Evolutionary conservation across 1,140 invertebrate species (phyloP).

Genomic region (Mizuhopecten yessoensis): DNA sequence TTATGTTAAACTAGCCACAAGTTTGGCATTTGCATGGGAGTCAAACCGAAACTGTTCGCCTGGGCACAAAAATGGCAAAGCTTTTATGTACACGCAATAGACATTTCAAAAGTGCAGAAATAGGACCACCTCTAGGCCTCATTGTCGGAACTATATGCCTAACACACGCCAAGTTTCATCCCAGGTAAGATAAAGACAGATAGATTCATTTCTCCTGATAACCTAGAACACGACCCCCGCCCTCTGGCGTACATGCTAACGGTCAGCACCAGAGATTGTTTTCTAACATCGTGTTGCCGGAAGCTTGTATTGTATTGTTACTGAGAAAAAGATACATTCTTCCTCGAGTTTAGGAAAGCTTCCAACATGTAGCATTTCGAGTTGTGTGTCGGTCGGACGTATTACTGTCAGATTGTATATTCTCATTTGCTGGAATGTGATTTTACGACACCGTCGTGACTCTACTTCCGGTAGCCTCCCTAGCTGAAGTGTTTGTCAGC

Average conservation of each 20-base stretch:
- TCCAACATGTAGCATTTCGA: not conserved
- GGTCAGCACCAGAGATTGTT: not conserved
- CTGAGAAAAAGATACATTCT: not conserved
- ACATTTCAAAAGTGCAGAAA: too few species aligned
- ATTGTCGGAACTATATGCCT: not conserved
- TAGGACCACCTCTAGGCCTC: not conserved
- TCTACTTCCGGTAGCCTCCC: slow-evolving; percentile 11
- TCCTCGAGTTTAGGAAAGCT: not conserved
- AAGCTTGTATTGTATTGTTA: not conserved
- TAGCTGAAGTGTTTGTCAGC: not conserved
- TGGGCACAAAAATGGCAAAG: not conserved
- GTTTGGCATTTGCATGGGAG: not conserved
- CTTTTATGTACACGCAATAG: not conserved
- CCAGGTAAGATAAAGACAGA: not conserved
- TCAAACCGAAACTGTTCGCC: not conserved
- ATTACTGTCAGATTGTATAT: not conserved
- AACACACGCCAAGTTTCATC: slow-evolving; percentile 18
- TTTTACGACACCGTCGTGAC: not conserved
- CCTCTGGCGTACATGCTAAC: not conserved
- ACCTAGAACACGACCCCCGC: not conserved
- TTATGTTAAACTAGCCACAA: not conserved
- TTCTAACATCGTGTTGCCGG: not conserved
- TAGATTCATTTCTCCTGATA: slow-evolving; percentile 18
- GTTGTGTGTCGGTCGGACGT: not conserved
- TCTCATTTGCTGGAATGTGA: not conserved